phyloP scores from a whole-genome alignment of 2,797 vertebrate genomes.

The Oreonectes daqikongensis region DNA sequence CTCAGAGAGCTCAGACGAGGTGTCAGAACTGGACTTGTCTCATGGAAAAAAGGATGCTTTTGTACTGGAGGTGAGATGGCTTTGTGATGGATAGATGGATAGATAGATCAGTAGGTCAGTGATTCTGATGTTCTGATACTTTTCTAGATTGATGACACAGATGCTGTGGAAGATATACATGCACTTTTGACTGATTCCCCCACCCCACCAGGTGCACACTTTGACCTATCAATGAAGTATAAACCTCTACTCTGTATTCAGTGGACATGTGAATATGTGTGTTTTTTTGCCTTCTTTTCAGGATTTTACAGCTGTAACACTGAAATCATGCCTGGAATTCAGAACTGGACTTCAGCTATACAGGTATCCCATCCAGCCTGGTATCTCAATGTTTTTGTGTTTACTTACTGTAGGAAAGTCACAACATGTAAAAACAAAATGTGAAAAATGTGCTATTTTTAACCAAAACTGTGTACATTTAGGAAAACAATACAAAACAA shows the following conservation, averaged over 20 bases:
- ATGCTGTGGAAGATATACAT: constrained; percentile 96
- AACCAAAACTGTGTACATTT: neutral
- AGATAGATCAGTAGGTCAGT: neutral
- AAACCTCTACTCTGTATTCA: neutral
- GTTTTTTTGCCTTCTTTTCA: constrained; percentile 59
- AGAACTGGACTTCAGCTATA: constrained; percentile 94
- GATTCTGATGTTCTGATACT: constrained; percentile 3
- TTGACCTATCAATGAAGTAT: neutral
- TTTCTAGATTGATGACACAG: constrained; percentile 93
- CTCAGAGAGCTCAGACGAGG: constrained; percentile 97
- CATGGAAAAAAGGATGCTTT: constrained; percentile 99
- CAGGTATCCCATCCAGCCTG: constrained; percentile 77
- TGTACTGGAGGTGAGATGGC: constrained; percentile 86
- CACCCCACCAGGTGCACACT: constrained; percentile 82
- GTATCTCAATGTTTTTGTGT: too few relatives aligned
- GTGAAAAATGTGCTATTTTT: too few relatives aligned
- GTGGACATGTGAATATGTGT: neutral
- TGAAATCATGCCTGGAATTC: constrained; percentile 97
- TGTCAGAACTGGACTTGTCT: constrained; percentile 93
- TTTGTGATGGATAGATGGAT: neutral
- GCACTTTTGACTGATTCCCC: constrained; percentile 89
- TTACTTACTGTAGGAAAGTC: too few relatives aligned
- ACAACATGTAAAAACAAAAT: too few relatives aligned
- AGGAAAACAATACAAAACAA: neutral
- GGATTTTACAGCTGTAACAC: constrained; percentile 99